Percentiles rank a stretch among this genome's conserved stretches.
Conservation (phyloP, 2,888 invertebrate genomes). For the Nipponacmea schrenckii region DNA sequence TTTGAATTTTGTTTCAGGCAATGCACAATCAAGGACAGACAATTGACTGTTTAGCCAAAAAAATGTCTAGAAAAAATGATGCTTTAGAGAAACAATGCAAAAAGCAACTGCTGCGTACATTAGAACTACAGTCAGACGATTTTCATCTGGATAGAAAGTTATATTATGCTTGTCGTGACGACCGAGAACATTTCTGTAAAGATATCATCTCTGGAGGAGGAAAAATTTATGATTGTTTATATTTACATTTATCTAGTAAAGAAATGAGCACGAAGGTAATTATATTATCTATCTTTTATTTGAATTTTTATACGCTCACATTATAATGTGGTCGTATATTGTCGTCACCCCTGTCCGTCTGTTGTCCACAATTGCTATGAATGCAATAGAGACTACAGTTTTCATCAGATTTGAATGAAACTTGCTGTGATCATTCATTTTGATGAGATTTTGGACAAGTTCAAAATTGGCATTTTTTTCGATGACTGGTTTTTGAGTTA, state of each 20-base stretch:
- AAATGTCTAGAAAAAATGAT: conserved; percentile 71
- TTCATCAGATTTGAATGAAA: too few species aligned
- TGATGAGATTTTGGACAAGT: too few species aligned
- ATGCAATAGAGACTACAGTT: too few species aligned
- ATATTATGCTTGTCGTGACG: conserved; percentile 88
- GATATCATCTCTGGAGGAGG: conserved; percentile 82
- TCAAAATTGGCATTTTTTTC: too few species aligned
- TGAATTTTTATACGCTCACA: too few species aligned
- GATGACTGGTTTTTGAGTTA: too few species aligned
- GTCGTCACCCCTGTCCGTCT: too few species aligned
- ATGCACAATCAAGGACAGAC: conserved; percentile 81
- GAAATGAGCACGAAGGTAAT: conserved; percentile 71
- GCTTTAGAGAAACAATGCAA: conserved; percentile 73
- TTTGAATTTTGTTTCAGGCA: neutral
- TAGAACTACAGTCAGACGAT: conserved; percentile 89
- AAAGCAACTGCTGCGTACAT: conserved; percentile 82
- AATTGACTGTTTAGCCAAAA: conserved; percentile 83
- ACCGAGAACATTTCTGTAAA: conserved; percentile 79
- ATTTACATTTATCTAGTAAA: conserved; percentile 82
- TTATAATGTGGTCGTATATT: too few species aligned
- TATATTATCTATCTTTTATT: neutral
- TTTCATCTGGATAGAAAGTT: conserved; percentile 88
- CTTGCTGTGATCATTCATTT: too few species aligned
- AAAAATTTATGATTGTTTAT: conserved; percentile 87
- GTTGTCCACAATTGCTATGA: too few species aligned